Evolutionary conservation across 2,888 invertebrate genomes (phyloP).

Genomic region (Augochlorella aurata): DNA sequence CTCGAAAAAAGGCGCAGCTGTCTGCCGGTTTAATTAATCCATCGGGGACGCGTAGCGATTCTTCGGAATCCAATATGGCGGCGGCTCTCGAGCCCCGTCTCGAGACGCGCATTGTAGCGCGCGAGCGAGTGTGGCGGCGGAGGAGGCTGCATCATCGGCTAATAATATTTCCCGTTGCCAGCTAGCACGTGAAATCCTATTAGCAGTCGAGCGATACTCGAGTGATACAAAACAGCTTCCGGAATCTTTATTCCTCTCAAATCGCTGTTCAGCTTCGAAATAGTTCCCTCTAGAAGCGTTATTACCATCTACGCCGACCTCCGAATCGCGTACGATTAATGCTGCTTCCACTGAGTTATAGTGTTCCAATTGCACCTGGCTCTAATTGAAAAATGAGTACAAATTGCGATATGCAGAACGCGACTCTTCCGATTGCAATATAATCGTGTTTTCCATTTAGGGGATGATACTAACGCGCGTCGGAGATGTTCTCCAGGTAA

Average conservation of each 20-base stretch:
- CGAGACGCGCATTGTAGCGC: background rate
- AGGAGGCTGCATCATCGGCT: slow-evolving; percentile 4
- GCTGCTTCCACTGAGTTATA: too few species aligned
- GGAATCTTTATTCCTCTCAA: too few species aligned
- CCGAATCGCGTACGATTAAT: too few species aligned
- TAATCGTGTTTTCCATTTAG: too few species aligned
- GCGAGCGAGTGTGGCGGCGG: background rate
- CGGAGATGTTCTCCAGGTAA: too few species aligned
- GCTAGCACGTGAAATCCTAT: slow-evolving; percentile 20
- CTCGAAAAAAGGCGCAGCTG: background rate
- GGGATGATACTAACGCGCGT: too few species aligned
- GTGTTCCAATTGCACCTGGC: too few species aligned
- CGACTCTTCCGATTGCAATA: too few species aligned
- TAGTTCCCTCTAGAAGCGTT: background rate
- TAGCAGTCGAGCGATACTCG: slow-evolving; percentile 7
- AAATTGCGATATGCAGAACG: too few species aligned
- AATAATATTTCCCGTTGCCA: slow-evolving; percentile 17
- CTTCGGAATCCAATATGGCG: background rate
- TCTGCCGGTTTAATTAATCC: slow-evolving; percentile 23
- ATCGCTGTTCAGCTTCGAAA: too few species aligned
- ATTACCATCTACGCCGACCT: too few species aligned
- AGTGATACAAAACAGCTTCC: background rate
- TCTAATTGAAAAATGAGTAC: too few species aligned
- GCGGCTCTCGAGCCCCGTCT: background rate
- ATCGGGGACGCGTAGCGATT: background rate